Base-by-base conservation (phyloP, 2,113 vertebrate genomes). In the Formicarius rufipectus region DNA sequence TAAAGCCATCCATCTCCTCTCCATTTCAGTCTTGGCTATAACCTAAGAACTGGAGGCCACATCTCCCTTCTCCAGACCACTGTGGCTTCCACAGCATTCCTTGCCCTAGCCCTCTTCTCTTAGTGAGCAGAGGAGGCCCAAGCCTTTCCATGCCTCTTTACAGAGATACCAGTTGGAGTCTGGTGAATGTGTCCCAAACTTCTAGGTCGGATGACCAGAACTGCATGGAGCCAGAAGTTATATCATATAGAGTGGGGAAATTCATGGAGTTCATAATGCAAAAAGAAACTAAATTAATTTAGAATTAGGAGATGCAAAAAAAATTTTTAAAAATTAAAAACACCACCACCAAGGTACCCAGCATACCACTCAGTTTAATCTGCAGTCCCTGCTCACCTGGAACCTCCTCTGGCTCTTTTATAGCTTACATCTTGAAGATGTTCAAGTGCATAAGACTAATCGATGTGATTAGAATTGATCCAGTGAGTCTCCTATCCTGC, bases 381-480 rank as follows among this genome's bases (percentile, higher is more conserved):
- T 60, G n/a, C 44, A 58, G 53, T 73, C 21, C 58, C 27, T 21
- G 6, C 62, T 68, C 87, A 75, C 24, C 30, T 25, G 24, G 24
- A 63, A 56, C 84, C n/a, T 89, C 55, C 56, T 90, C 82, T 86
- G 44, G 9, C 52, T 84, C 68, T 67, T 91, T 72, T 68, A 74
- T 20, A 85, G 45, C 21, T 91, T 50, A 30, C 6, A 55, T 66
- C 68, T 88, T 17, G 2, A 59, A 82, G 49, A 42, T 56, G 73
- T 56, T 67, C 58, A 66, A 89, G 64, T 62, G 25, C 7, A 0
- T 81, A 89, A 89, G 60, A 64, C 37, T 62, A 87, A 92, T 56
- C 49, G 75, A 72, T 25, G 21, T 42, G 72, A 89, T 95, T 84
- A 96, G 49, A 96, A 96, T 72, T 83, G 85, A 94, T 80, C 71